A percentile compares a stretch with the other conserved stretches of the same genome.
These are phyloP conservation scores for Orbicella faveolata DNA, from an alignment of 64 coral and sea anemone species.

Conservation along the genomic window DNA sequence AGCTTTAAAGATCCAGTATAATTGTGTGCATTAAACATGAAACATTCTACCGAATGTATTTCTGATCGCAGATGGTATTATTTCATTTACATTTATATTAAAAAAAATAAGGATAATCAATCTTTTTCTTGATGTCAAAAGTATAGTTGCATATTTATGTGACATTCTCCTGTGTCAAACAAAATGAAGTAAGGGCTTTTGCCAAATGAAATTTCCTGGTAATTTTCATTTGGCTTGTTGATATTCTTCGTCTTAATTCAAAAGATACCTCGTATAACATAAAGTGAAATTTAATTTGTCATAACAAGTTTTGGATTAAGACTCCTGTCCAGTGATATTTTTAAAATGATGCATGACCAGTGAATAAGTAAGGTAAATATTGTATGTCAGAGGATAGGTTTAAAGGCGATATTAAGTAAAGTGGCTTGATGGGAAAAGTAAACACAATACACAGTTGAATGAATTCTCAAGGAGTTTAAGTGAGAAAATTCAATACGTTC, in stretches of 20 bases:
- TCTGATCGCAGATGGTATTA: neutral
- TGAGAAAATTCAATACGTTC: neutral
- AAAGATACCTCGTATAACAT: too few species aligned
- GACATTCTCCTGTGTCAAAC: neutral
- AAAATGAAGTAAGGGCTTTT: neutral
- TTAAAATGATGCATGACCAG: neutral
- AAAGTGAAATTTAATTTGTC: too few species aligned
- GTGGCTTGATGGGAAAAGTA: neutral
- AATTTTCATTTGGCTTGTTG: neutral
- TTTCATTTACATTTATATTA: conserved; percentile 4
- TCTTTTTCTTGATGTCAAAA: neutral
- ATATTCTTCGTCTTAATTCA: neutral
- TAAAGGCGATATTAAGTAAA: neutral
- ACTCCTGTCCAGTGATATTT: neutral
- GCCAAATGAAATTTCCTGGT: conserved; percentile 13
- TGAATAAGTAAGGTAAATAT: too few species aligned
- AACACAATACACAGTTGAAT: neutral
- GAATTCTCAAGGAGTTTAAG: neutral
- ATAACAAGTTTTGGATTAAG: too few species aligned
- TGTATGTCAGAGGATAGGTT: too few species aligned
- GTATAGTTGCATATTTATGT: neutral
- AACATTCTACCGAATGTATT: neutral
- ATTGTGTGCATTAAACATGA: conserved; percentile 13
- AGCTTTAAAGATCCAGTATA: neutral
- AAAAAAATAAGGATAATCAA: neutral